Percentiles rank a stretch among this genome's conserved stretches.
Conservation (phyloP, 2,888 invertebrate species). For the Dicyrtoma fusca region DNA sequence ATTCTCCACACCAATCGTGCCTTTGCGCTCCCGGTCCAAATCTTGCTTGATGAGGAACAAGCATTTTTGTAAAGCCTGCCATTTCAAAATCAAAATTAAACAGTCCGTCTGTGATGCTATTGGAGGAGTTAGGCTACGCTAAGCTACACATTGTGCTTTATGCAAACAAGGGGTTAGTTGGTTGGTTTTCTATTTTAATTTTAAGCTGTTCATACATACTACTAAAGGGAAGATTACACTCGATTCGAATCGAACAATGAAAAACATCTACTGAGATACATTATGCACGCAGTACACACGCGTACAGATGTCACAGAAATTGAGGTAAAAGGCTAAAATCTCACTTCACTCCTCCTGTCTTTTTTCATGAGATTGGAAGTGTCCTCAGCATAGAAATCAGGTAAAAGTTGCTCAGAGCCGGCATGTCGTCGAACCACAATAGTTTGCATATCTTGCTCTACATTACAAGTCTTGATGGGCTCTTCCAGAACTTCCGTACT, state of each 20-base stretch:
- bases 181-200: neutral
- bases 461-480: slow-evolving; percentile 67
- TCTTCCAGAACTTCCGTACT: slow-evolving; percentile 71
- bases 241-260: too few relatives aligned
- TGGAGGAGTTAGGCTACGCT: too few relatives aligned
- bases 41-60: slow-evolving; percentile 84
- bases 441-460: slow-evolving; percentile 69
- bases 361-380: slow-evolving; percentile 89
- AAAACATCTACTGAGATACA: too few relatives aligned
- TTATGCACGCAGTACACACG: too few relatives aligned
- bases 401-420: slow-evolving; percentile 81
- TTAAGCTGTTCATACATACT: too few relatives aligned
- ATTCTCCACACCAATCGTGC: slow-evolving; percentile 85
- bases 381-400: slow-evolving; percentile 95
- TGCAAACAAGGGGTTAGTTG: neutral
- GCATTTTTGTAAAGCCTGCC: slow-evolving; percentile 78
- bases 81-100: slow-evolving; percentile 44
- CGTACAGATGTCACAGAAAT: too few relatives aligned
- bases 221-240: too few relatives aligned
- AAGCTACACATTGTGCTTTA: too few relatives aligned
- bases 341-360: slow-evolving; percentile 80
- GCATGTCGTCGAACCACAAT: slow-evolving; percentile 70
- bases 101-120: neutral
- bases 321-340: slow-evolving; percentile 12
- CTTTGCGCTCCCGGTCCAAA: slow-evolving; percentile 85